A percentile compares a stretch with the other conserved stretches of the same genome.
These are phyloP conservation scores for Amphiura filiformis DNA, from an alignment of 35 echinoderm and acorn worm species.

Conservation along the genomic window DNA sequence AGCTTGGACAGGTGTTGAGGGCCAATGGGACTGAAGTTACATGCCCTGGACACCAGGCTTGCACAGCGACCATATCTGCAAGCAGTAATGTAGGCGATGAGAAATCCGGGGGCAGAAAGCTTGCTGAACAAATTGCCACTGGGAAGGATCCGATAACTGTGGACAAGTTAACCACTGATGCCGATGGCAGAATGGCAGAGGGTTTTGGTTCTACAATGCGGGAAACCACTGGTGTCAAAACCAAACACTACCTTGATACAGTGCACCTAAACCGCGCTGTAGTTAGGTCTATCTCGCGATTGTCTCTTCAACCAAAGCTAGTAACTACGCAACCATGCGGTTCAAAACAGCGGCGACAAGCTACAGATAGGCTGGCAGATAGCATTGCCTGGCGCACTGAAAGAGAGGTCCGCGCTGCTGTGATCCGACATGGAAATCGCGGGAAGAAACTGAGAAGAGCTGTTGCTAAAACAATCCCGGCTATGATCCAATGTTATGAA, in stretches of 20 bases:
- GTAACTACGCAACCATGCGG: neutral
- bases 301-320: neutral
- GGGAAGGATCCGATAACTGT: neutral
- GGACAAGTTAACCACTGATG: constrained; percentile 30
- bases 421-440: neutral
- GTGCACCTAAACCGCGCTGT: constrained; percentile 11
- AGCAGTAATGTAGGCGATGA: constrained; percentile 15
- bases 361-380: neutral
- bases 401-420: neutral
- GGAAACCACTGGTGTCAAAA: neutral
- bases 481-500: constrained; percentile 26
- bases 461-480: neutral
- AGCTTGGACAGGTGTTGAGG: neutral
- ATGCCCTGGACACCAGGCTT: neutral
- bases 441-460: neutral
- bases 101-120: neutral
- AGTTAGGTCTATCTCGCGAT: neutral
- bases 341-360: neutral
- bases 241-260: constrained; percentile 18
- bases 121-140: neutral
- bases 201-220: constrained; percentile 18
- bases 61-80: neutral
- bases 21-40: neutral
- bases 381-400: neutral
- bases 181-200: constrained; percentile 12